Evolutionary conservation across 2,113 vertebrate species (phyloP), one percentile per base, ranked within the genome.

Genomic region (Corvus moneduloides): DNA sequence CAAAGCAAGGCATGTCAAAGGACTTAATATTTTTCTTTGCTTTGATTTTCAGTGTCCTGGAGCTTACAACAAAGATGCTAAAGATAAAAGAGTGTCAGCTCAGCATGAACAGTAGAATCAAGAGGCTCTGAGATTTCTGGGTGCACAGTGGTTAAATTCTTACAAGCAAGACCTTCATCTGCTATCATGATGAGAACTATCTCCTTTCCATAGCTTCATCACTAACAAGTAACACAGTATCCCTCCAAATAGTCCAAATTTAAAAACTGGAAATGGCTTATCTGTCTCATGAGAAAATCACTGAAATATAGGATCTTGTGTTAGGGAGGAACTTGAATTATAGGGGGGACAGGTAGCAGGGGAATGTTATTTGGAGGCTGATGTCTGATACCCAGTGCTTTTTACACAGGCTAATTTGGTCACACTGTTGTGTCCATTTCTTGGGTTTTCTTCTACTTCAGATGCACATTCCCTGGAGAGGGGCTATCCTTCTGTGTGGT

Each of bases 31-130:
- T 93, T 92, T 80, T 51, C 71, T 91, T 84, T 63, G 44, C 28
- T 88, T 77, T 77, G 10, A 87, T 91, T 96, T 95, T 73, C 80
- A 97, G 93, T 49, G 28, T 84, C 74, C 82, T 12, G 8, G 72
- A 93, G 52, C 43, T 93, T 74, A 73, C 62, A 64, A 24, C 54
- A 55, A 69, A 92, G 52, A 68, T 61, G 44, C 37, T 66, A 68
- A 55, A 90, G 77, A 72, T 39, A 64, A 88, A 76, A 95, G 82
- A 66, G 19, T 20, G 75, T 59, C 80, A 89, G 69, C 89, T 95
- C 71, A 91, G 46, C 90, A 18, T 75, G 61, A 91, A 41, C 8
- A 75, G 72, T 67, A 75, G 69, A 87, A 83, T 74, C 74, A 74
- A 91, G 74, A 89, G 44, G 61, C 76, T 72, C 44, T 43, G 44